Evolutionary conservation across 2,888 invertebrate genomes (phyloP), one percentile per base, ranked within the genome.

Genomic region (Lasiommata megera): DNA sequence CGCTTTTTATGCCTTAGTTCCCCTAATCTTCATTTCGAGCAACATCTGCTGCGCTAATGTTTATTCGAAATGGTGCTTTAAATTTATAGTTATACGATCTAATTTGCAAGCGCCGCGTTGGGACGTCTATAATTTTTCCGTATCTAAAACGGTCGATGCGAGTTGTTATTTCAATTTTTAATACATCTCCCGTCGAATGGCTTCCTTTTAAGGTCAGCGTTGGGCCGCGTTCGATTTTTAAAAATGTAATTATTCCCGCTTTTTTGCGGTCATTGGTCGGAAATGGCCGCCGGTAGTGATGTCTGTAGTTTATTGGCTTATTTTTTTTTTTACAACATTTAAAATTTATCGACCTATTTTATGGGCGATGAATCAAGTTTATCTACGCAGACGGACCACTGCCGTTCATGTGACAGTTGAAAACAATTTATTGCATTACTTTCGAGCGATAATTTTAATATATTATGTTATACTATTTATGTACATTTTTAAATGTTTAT

Each of bases 1-100:
- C 83, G 79, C 79, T 88, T 90, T 90, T 90, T 89, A 89, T 89
- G 84, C 80, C 70, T 88, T 87, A 88, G 86, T 88, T 89, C 89
- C 90, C 90, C 90, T 89, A 90, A 90, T 89, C 88, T 89, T 87
- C 77, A 80, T 86, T 87, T 85, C 80, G 82, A 83, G 80, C 78
- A 84, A 85, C 89, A 89, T 88, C 88, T 89, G 89, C 87, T 78
- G 67, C 77, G 74, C 72, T 83, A 80, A 86, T 86, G 82, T 83
- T 80, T 82, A 83, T 82, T 79, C 82, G 83, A 88, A 87, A 86
- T 82, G 76, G 82, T 80, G 77, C 88, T 82, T 85, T 88, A 88
- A 84, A 79, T 76, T 83, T 80, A 85, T 80, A 69, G 74, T 14
- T 47, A 69, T 86, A 88, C 79, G 86, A 81, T 80, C 79, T 80